A percentile compares a stretch with the other conserved stretches of the same genome.
Evolutionary conservation across 2,888 invertebrate genomes (phyloP).

Genomic region (Ophion ventricosus): DNA sequence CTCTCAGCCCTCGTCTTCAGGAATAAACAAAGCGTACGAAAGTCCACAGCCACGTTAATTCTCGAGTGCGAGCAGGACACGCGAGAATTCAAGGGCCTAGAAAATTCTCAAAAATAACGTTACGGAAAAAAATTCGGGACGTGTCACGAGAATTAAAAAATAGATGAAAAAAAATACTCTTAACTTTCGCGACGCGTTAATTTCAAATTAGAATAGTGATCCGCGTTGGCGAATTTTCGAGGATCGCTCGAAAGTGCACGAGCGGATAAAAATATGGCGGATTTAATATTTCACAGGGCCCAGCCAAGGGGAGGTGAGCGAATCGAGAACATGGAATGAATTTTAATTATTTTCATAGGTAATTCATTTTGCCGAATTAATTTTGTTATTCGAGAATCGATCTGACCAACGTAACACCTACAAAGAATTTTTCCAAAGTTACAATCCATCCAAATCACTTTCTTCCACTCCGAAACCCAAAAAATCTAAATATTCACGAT

Average conservation of each 20-base stretch:
- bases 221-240: background rate
- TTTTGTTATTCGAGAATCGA: no score
- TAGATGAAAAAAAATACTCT: background rate
- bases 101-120: background rate
- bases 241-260: background rate
- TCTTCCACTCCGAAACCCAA: no score
- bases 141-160: background rate
- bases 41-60: slow-evolving; percentile 7
- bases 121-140: background rate
- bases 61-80: slow-evolving; percentile 14
- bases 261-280: background rate
- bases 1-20: slow-evolving; percentile 1
- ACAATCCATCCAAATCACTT: no score
- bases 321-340: no score
- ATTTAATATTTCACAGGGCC: background rate
- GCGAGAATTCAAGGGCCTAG: background rate
- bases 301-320: no score
- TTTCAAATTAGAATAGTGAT: background rate
- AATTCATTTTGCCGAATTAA: no score
- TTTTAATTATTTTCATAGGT: no score
- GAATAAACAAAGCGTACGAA: slow-evolving; percentile 46
- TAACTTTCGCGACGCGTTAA: background rate
- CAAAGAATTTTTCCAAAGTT: no score
- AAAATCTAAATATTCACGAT: no score
- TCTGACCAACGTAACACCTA: no score